These are phyloP conservation scores for Chrysodeixis includens DNA, from an alignment of 2,888 invertebrate species.

Conservation along the genomic window DNA sequence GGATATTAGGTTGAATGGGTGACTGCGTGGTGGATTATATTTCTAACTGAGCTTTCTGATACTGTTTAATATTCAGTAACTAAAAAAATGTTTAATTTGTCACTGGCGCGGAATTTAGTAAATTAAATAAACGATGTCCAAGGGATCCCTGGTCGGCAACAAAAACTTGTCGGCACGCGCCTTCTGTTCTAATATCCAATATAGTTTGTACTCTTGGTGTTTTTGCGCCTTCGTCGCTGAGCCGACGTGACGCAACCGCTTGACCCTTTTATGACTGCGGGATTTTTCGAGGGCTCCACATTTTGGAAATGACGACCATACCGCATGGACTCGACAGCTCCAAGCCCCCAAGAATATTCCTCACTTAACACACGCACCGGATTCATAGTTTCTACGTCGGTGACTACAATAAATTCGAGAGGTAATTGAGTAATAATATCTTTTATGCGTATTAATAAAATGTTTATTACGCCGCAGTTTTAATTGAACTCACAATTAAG, in stretches of 20 bases:
- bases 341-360: conserved; percentile 18
- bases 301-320: conserved; percentile 44
- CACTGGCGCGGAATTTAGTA: conserved; percentile 64
- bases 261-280: conserved; percentile 85
- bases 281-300: conserved; percentile 67
- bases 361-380: not conserved
- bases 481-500: conserved; percentile 32
- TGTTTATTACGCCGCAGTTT: conserved; percentile 11
- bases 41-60: not conserved
- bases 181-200: conserved; percentile 87
- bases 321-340: conserved; percentile 45
- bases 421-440: conserved; percentile 5
- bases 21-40: no score
- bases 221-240: conserved; percentile 74
- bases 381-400: not conserved
- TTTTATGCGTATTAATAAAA: conserved; percentile 17
- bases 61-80: conserved; percentile 16
- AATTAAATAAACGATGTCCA: conserved; percentile 74
- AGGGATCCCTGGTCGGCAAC: conserved; percentile 60
- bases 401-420: not conserved
- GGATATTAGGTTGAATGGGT: no score
- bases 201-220: conserved; percentile 83
- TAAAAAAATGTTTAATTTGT: conserved; percentile 51
- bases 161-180: conserved; percentile 83
- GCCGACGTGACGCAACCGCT: conserved; percentile 81